phyloP scores from a whole-genome alignment of 1,140 invertebrate genomes.

The Neodiprion virginianus region DNA sequence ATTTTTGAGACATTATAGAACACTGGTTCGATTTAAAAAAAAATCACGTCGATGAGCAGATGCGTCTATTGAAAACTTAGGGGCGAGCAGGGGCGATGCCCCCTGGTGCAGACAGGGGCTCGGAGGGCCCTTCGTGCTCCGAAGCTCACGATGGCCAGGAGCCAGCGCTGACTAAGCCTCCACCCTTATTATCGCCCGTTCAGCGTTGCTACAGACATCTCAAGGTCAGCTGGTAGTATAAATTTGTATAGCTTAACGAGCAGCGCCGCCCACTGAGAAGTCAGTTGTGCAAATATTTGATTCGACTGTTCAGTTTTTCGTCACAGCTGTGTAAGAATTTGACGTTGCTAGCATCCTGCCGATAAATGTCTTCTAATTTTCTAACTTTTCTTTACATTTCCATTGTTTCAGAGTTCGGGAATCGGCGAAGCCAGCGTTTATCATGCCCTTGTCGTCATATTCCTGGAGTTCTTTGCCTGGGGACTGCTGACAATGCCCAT shows the following conservation, averaged over 20 bases:
- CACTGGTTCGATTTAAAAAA: no score
- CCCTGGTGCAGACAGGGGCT: constrained; percentile 52
- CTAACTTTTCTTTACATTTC: not conserved
- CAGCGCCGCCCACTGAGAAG: not conserved
- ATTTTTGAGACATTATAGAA: no score
- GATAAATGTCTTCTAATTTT: constrained; percentile 12
- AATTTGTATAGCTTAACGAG: not conserved
- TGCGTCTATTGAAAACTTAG: not conserved
- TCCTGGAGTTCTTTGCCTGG: constrained; percentile 99
- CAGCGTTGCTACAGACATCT: constrained; percentile 59
- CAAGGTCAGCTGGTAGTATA: constrained; percentile 49
- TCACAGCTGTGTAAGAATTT: no score
- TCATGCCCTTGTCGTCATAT: constrained; percentile 98
- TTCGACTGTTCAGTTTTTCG: no score
- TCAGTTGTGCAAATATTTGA: no score
- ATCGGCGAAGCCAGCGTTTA: constrained; percentile 94
- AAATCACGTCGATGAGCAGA: not conserved
- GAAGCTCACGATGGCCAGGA: constrained; percentile 51
- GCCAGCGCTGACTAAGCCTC: constrained; percentile 43
- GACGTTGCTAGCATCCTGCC: not conserved
- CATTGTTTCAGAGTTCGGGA: constrained; percentile 74
- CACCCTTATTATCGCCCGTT: constrained; percentile 46
- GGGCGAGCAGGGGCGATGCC: constrained; percentile 42
- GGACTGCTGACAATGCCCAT: constrained; percentile 97
- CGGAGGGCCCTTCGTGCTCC: constrained; percentile 57